phyloP scores from a whole-genome alignment of 2,888 invertebrate genomes.

The Apodemia mormo region DNA sequence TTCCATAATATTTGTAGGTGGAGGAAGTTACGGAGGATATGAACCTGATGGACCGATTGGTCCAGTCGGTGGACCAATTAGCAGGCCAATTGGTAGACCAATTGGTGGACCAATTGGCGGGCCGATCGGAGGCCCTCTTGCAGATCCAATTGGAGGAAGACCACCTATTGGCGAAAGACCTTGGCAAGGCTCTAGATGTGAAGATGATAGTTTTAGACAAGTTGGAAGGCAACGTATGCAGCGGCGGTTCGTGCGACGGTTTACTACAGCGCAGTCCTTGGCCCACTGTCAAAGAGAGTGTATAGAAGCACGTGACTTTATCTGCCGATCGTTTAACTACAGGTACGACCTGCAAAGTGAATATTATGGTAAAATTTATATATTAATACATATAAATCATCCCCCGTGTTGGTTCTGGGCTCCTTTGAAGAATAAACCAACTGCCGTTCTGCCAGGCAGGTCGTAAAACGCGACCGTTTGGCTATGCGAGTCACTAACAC shows the following conservation, averaged over 20 bases:
- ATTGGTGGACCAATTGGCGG: slow-evolving; percentile 63
- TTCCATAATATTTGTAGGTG: slow-evolving; percentile 34
- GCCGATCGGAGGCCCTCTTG: slow-evolving; percentile 57
- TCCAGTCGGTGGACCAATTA: slow-evolving; percentile 54
- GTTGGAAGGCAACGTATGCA: slow-evolving; percentile 91
- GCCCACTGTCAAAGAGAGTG: slow-evolving; percentile 93
- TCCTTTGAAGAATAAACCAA: too few relatives aligned
- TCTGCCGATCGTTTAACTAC: slow-evolving; percentile 93
- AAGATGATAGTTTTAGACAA: slow-evolving; percentile 92
- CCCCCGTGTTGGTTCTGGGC: too few relatives aligned
- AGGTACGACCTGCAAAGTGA: slow-evolving; percentile 70
- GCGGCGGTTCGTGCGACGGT: slow-evolving; percentile 88
- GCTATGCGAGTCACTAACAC: too few relatives aligned
- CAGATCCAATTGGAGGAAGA: slow-evolving; percentile 54
- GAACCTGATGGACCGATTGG: slow-evolving; percentile 66
- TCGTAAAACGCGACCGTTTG: too few relatives aligned
- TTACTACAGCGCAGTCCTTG: slow-evolving; percentile 87
- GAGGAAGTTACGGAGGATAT: slow-evolving; percentile 57
- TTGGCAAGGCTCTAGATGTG: slow-evolving; percentile 85
- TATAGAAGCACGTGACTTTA: slow-evolving; percentile 90
- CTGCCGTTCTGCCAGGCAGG: too few relatives aligned
- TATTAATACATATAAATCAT: too few relatives aligned
- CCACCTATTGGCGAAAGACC: slow-evolving; percentile 62
- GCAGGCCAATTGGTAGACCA: slow-evolving; percentile 42
- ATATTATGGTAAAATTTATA: slow-evolving; percentile 23